Evolutionary conservation across 2,888 invertebrate genomes (phyloP).

Genomic region (Drosophila rubida): DNA sequence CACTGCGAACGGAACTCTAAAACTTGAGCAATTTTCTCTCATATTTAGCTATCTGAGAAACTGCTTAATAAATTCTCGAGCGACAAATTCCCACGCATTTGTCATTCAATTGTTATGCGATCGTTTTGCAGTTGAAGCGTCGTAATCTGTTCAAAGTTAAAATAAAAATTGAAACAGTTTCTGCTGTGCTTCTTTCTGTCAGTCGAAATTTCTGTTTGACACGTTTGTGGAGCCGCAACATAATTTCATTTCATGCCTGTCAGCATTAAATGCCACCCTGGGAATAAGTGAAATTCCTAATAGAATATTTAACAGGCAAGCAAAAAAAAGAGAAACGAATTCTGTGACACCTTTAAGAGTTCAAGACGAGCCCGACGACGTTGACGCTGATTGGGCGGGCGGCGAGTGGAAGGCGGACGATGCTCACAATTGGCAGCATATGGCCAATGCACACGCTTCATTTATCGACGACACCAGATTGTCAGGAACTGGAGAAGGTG

Average conservation of each 20-base stretch:
- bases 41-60: slow-evolving; percentile 33
- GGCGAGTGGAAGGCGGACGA: slow-evolving; percentile 4
- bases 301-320: slow-evolving; percentile 9
- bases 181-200: too few relatives aligned
- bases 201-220: neutral
- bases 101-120: neutral
- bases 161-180: neutral
- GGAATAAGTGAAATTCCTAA: neutral
- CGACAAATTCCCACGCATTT: neutral
- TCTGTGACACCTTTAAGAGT: slow-evolving; percentile 4
- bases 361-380: slow-evolving; percentile 14
- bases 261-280: neutral
- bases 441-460: slow-evolving; percentile 48
- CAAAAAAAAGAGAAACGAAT: neutral
- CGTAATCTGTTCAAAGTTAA: neutral
- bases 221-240: neutral
- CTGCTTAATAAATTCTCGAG: slow-evolving; percentile 10
- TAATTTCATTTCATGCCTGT: slow-evolving; percentile 1
- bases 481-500: slow-evolving; percentile 8
- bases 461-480: slow-evolving; percentile 65
- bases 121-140: too few relatives aligned
- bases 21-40: slow-evolving; percentile 52
- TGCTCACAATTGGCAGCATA: slow-evolving; percentile 66
- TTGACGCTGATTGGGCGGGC: slow-evolving; percentile 17
- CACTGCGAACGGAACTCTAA: slow-evolving; percentile 19